Evolutionary conservation across 1,140 invertebrate genomes (phyloP).

Genomic region (Trachymyrmex cornetzi): DNA sequence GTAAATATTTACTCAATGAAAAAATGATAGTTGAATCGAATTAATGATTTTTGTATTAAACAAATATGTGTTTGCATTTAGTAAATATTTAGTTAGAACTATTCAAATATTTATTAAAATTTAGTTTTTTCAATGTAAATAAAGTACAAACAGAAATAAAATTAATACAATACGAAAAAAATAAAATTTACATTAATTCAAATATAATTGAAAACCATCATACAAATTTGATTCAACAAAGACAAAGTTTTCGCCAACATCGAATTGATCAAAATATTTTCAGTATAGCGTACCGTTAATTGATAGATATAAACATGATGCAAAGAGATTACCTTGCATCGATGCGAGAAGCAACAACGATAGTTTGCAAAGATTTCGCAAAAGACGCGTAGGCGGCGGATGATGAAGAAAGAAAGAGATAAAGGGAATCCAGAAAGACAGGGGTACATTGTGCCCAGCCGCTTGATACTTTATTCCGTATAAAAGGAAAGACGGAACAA

Average conservation of each 20-base stretch:
- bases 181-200: background rate
- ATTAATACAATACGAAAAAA: background rate
- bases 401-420: constrained; percentile 77
- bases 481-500: constrained; percentile 85
- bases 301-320: constrained; percentile 45
- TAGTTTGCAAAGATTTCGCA: constrained; percentile 72
- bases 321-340: constrained; percentile 17
- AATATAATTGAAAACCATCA: background rate
- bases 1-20: too few relatives aligned
- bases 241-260: background rate
- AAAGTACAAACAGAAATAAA: constrained; percentile 8
- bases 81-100: too few relatives aligned
- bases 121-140: too few relatives aligned
- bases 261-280: constrained; percentile 18
- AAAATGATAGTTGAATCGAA: too few relatives aligned
- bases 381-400: constrained; percentile 59
- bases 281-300: constrained; percentile 1
- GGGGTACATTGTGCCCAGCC: constrained; percentile 84
- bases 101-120: too few relatives aligned
- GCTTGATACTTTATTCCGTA: constrained; percentile 86
- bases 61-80: too few relatives aligned
- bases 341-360: constrained; percentile 57
- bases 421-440: constrained; percentile 78
- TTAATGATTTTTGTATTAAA: too few relatives aligned
- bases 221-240: background rate